Evolutionary conservation across 1,140 invertebrate genomes (phyloP).

Genomic region (Bombus confusus): DNA sequence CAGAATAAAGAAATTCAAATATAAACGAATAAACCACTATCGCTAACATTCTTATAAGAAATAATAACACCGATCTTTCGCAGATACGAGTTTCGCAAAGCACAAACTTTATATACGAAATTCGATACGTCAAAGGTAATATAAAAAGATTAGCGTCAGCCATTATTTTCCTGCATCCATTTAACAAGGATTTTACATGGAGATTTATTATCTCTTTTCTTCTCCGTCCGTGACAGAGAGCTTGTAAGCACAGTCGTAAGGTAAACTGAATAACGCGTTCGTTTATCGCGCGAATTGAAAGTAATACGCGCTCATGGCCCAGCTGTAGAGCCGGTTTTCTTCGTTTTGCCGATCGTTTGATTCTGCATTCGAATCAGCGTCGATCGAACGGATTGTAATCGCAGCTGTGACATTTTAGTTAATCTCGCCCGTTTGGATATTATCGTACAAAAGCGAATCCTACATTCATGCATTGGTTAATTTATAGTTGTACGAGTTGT

Average conservation of each 20-base stretch:
- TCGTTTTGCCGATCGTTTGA: not conserved
- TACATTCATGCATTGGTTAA: conserved; percentile 24
- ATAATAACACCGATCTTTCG: not conserved
- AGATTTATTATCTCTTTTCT: not conserved
- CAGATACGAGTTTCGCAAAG: not conserved
- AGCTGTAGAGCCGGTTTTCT: not conserved
- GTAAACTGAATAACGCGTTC: not conserved
- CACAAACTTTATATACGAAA: too few relatives aligned
- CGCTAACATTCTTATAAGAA: not conserved
- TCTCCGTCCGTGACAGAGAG: not conserved
- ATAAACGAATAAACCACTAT: not conserved
- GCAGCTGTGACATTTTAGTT: conserved; percentile 35
- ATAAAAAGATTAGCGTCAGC: conserved; percentile 7
- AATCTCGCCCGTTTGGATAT: conserved; percentile 31
- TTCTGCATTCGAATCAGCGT: not conserved
- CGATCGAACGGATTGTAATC: conserved; percentile 16
- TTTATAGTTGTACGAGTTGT: conserved; percentile 19
- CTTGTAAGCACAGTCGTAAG: not conserved
- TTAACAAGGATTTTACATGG: conserved; percentile 1
- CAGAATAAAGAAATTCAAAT: not conserved
- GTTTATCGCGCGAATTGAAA: conserved; percentile 7
- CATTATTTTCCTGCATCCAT: not conserved
- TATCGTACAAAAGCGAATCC: conserved; percentile 40
- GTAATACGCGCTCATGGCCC: not conserved
- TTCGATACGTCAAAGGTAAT: not conserved